Evolutionary conservation across 2,888 invertebrate species (phyloP).

Genomic region (Cabera pusaria): DNA sequence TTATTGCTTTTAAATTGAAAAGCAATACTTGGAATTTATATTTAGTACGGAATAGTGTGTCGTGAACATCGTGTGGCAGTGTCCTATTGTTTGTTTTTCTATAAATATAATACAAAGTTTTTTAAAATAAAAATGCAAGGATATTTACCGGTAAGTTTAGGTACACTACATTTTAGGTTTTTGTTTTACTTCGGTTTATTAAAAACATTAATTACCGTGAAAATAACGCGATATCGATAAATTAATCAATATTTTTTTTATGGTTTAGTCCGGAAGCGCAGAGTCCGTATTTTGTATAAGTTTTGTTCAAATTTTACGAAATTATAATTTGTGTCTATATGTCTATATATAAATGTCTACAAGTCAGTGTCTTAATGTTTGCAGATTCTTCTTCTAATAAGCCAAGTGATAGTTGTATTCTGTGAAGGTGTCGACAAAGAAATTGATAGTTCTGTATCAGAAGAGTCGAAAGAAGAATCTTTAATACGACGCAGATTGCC

Average conservation of each 20-base stretch:
- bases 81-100: too few relatives aligned
- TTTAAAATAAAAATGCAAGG: conserved; percentile 13
- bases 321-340: too few relatives aligned
- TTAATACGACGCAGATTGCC: conserved; percentile 32
- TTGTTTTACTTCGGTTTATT: too few relatives aligned
- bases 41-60: conserved; percentile 15
- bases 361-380: conserved; percentile 2
- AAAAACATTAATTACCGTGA: too few relatives aligned
- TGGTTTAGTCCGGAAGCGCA: too few relatives aligned
- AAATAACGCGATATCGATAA: too few relatives aligned
- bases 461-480: not conserved
- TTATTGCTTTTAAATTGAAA: conserved; percentile 7
- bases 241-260: too few relatives aligned
- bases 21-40: conserved; percentile 10
- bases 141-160: conserved; percentile 6
- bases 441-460: not conserved
- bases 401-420: not conserved
- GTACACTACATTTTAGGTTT: not conserved
- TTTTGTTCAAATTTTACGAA: too few relatives aligned
- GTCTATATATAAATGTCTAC: too few relatives aligned
- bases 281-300: too few relatives aligned
- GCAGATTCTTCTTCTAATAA: conserved; percentile 7
- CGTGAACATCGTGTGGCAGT: conserved; percentile 4
- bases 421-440: not conserved
- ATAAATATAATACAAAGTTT: too few relatives aligned